Evolutionary conservation across 2,113 vertebrate genomes (phyloP), one percentile per base, ranked within the genome.

Genomic region (Planiliza haematocheilus): DNA sequence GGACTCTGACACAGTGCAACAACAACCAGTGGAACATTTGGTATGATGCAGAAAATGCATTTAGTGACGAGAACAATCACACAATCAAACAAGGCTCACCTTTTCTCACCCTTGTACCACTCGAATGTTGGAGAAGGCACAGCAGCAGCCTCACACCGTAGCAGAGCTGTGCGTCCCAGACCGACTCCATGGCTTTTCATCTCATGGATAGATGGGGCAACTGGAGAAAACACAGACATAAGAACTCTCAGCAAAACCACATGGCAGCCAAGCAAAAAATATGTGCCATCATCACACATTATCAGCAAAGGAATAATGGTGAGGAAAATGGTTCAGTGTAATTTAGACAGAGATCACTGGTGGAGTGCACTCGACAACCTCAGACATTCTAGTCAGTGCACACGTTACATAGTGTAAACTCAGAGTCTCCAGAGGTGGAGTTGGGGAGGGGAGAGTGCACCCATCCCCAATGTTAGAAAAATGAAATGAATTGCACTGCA

Each of bases 21-120:
- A 13, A 39, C 8, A 30, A 46, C 11, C 18, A 55, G 11, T 17
- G 18, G 49, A n/a, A 63, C 21, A 34, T 30, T 13, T 51, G 41
- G 0, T 45, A 45, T 18, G 8, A 51, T 36, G 42, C 7, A 37
- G 24, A 9, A 56, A 51, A 8, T 24, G 30, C 8, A 70, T 16
- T 42, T 52, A 20, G 18, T 43, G 43, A 41, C 1, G 43, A 18
- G 7, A 56, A 14, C 34, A 8, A 13, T 39, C 1, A 11, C 13
- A 53, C 6, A 39, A 50, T 43, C n/a, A 51, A 36, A 37, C 17
- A 9, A 7, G 20, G 36, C 96, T 96, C 95, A 99, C 98, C 96
- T 97, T 92, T 96, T 99, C 77, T 99, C 98, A 74, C 97, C 97
- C 94, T 90, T 98, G 95, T 94, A 99, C 98, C 98, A 99, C 91